Percentiles rank a stretch among this genome's conserved stretches.
Evolutionary conservation across 2,113 vertebrate genomes (phyloP).

Genomic region (Pelobates fuscus): DNA sequence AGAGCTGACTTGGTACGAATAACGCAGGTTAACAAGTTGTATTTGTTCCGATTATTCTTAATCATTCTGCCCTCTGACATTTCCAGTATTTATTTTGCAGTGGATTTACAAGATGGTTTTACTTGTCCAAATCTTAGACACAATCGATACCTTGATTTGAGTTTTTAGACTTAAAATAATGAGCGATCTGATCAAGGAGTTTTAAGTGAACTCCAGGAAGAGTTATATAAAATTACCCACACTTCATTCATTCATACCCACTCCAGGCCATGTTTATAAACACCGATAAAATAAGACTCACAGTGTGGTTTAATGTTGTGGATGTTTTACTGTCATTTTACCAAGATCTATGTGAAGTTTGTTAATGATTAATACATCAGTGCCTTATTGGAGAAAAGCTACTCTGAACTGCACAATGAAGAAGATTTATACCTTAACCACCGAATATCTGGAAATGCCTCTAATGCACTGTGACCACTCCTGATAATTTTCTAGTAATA

Average conservation of each 20-base stretch:
- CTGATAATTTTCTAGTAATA: too few relatives aligned
- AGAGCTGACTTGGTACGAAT: too few relatives aligned
- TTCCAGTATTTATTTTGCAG: too few relatives aligned
- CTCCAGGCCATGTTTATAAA: slow-evolving; percentile 27
- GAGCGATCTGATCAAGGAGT: background rate
- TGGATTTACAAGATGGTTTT: too few relatives aligned
- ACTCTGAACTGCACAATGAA: background rate
- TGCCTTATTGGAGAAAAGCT: background rate
- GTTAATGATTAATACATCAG: slow-evolving; percentile 17
- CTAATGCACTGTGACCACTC: too few relatives aligned
- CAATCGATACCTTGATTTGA: background rate
- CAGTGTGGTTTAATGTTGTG: slow-evolving; percentile 12
- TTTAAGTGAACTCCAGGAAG: background rate
- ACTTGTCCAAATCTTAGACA: background rate
- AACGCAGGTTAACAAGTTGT: too few relatives aligned
- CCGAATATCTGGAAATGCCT: background rate
- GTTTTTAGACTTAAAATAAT: background rate
- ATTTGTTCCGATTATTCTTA: too few relatives aligned
- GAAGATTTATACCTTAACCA: background rate
- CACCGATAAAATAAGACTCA: slow-evolving; percentile 16
- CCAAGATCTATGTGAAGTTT: background rate
- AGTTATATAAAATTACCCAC: slow-evolving; percentile 33
- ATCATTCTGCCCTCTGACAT: too few relatives aligned
- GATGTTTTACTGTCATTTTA: slow-evolving; percentile 26
- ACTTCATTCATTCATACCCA: slow-evolving; percentile 33